Base-by-base conservation (phyloP, 2,888 invertebrate species). In the Choristoneura rosaceana region DNA sequence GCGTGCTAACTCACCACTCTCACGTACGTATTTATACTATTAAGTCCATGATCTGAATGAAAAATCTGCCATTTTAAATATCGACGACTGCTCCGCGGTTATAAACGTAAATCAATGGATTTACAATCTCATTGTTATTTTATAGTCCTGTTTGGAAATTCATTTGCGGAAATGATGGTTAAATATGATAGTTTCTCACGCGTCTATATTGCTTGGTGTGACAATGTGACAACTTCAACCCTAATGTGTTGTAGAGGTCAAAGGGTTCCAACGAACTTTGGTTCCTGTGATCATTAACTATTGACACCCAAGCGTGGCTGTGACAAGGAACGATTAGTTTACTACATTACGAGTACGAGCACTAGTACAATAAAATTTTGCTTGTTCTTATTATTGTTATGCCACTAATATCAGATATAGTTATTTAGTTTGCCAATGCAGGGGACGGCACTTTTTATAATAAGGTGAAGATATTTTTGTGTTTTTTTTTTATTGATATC, bases 21-120 rank as follows among this genome's bases (percentile, higher is more conserved):
- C 81, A 81, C 82, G 82, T 78, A 82, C 79, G 78, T 81, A 81
- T 82, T 81, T 81, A 81, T 82, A 82, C 83, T 84, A 82, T 84
- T 77, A 77, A 78, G 76, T 76, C 67, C 82, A 84, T 84, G 81
- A 77, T 75, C 78, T 70, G 81, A 79, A 85, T 86, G 76, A 76
- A 77, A 78, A 81, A 70, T 69, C 71, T 74, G 70, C 59, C n/a
- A 73, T 73, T 71, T 76, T 71, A 78, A 55, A 77, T 77, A 79
- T 77, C 60, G 62, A 60, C 50, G 69, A 47, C 64, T 64, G 60
- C 45, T 47, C 43, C 41, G 64, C 34, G 52, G 63, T 50, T 63
- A 69, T 73, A 73, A 69, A 60, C 73, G 73, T 73, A 73, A 73
- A 73, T 73, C 69, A 68, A 59, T 60, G 68, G 69, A 73, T 73